Base-by-base conservation (phyloP, 2,113 vertebrate genomes). In the Ammospiza caudacuta region DNA sequence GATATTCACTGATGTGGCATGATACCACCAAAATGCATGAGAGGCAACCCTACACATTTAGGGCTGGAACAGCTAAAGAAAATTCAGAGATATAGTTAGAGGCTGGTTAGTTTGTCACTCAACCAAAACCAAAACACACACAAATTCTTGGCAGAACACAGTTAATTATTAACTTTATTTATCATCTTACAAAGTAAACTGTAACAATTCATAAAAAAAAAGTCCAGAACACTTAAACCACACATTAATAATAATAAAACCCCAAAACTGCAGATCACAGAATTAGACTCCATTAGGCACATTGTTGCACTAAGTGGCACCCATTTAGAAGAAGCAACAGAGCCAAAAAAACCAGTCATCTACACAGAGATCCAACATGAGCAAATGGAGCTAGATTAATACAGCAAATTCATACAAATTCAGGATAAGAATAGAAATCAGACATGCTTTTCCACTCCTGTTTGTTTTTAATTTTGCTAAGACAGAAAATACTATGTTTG, bases 231-330 rank as follows among this genome's bases (percentile, higher is more conserved):
- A 91, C 8, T 79, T 1, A 94, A 96, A 78, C 90, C 95, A 90
- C 83, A 94, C 41, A 95, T 79, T 87, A 95, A 72, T 89, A 93
- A 83, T 35, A 90, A 81, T 43, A 88, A 92, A 88, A 51, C 39
- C 37, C 84, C 28, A 70, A 81, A 93, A 88, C 33, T 81, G 79
- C 37, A 81, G 75, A 93, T 90, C 90, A 89, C 61, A 92, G 85
- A 96, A 96, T 94, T 92, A 95, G 76, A 43, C 44, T 78, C 90
- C 90, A 96, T 93, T 92, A 92, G 76, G 69, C 69, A 57, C 62
- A 96, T 88, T 95, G 94, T 95, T 94, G 85, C 47, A 90, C 18
- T 90, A 95, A 96, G 84, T 94, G 87, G 90, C 86, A 90, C 33
- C 62, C 94, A 89, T 81, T 96, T 49, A 92, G 58, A 83, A 68